Conservation (phyloP, 2,113 vertebrate species). For the Phasianus colchicus region DNA sequence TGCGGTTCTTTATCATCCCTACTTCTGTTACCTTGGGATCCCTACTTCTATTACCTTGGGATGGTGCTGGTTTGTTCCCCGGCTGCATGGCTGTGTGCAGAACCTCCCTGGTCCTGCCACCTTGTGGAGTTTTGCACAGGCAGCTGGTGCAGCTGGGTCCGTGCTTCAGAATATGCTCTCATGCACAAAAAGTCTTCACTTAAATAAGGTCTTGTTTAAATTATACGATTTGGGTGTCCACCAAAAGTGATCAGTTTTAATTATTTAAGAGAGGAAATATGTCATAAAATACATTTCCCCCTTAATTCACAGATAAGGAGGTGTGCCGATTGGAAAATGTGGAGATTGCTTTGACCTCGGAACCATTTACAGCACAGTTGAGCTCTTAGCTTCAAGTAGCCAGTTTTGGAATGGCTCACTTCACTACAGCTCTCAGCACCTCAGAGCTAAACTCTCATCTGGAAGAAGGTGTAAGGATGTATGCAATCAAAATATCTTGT, state of each 20-base stretch:
- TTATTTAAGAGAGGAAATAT: neutral
- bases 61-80: neutral
- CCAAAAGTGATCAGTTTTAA: neutral
- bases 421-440: neutral
- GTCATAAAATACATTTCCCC: neutral
- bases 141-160: neutral
- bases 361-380: neutral
- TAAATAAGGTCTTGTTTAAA: neutral
- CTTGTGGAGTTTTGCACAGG: neutral
- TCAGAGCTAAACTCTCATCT: neutral
- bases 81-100: neutral
- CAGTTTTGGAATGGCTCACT: neutral
- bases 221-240: neutral
- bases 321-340: too few relatives aligned
- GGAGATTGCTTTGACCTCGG: neutral
- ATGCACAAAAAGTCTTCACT: neutral
- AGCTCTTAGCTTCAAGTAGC: neutral
- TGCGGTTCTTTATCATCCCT: neutral
- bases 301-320: neutral
- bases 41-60: neutral
- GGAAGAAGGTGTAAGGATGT: neutral
- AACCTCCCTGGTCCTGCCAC: neutral
- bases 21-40: neutral
- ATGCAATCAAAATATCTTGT: neutral
- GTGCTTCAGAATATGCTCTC: neutral